Evolutionary conservation across 2,888 invertebrate species (phyloP).

Genomic region (Eupithecia inturbata): DNA sequence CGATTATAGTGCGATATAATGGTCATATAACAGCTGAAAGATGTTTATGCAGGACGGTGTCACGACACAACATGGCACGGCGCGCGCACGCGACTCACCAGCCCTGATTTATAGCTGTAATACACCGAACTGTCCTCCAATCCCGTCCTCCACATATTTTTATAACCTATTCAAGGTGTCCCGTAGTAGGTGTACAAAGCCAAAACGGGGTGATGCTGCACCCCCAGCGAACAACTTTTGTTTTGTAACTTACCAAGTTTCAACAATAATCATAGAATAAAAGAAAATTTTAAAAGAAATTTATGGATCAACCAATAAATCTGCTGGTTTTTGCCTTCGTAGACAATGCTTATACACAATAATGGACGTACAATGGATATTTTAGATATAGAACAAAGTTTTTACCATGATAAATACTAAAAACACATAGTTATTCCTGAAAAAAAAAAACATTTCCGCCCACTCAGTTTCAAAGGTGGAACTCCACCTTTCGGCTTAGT

Average conservation of each 20-base stretch:
- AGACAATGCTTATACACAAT: neutral
- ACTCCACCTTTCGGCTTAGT: neutral
- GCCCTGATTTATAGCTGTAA: slow-evolving; percentile 80
- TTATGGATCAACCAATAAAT: neutral
- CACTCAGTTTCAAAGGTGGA: neutral
- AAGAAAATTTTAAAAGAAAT: neutral
- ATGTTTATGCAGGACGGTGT: slow-evolving; percentile 63
- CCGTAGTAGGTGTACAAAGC: slow-evolving; percentile 43
- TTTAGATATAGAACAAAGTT: neutral
- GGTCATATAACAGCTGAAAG: neutral
- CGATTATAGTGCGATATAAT: slow-evolving; percentile 43
- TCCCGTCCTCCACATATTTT: slow-evolving; percentile 80
- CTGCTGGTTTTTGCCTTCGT: neutral
- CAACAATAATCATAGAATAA: neutral
- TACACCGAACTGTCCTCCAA: slow-evolving; percentile 78
- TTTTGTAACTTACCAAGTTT: slow-evolving; percentile 43
- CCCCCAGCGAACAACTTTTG: slow-evolving; percentile 37
- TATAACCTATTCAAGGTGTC: slow-evolving; percentile 68
- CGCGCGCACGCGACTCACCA: slow-evolving; percentile 57
- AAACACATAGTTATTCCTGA: neutral
- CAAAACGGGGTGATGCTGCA: neutral
- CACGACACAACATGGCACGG: slow-evolving; percentile 50
- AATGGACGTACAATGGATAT: neutral
- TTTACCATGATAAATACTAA: neutral
- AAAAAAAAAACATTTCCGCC: neutral